Conservation (phyloP, 2,797 vertebrate genomes). For the Phoxinus dragarum region DNA sequence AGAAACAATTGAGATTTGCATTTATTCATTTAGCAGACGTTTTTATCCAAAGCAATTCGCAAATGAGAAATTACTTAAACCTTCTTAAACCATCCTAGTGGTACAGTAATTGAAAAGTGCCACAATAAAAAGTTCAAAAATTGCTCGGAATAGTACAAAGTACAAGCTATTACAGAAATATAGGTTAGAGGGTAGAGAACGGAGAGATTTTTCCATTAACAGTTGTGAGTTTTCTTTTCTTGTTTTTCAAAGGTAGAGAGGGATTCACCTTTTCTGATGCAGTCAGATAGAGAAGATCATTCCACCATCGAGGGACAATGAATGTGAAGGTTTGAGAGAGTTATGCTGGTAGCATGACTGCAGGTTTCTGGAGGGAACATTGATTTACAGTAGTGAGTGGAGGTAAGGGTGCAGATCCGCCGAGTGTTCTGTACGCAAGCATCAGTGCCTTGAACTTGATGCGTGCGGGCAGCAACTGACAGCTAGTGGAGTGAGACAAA, state of each 20-base stretch:
- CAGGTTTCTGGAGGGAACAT: slow-evolving; percentile 20
- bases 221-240: not conserved
- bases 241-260: not conserved
- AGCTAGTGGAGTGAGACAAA: slow-evolving; percentile 15
- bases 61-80: slow-evolving; percentile 35
- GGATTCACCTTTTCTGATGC: not conserved
- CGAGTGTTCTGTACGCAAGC: not conserved
- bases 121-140: not conserved
- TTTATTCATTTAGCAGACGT: slow-evolving; percentile 24
- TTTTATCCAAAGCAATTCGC: slow-evolving; percentile 27
- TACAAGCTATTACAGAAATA: not conserved
- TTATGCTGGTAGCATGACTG: not conserved
- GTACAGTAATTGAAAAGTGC: slow-evolving; percentile 19
- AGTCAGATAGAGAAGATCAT: slow-evolving; percentile 20
- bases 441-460: slow-evolving; percentile 20
- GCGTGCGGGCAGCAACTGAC: slow-evolving; percentile 17
- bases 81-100: slow-evolving; percentile 9
- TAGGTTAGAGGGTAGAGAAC: slow-evolving; percentile 12
- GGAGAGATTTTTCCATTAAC: not conserved
- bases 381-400: slow-evolving; percentile 26
- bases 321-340: slow-evolving; percentile 1
- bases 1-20: slow-evolving; percentile 21
- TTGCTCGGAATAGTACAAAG: slow-evolving; percentile 10
- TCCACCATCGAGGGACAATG: not conserved
- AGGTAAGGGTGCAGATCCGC: not conserved